A percentile compares a stretch with the other conserved stretches of the same genome.
Evolutionary conservation across 2,113 vertebrate genomes (phyloP).

Genomic region (Malurus melanocephalus): DNA sequence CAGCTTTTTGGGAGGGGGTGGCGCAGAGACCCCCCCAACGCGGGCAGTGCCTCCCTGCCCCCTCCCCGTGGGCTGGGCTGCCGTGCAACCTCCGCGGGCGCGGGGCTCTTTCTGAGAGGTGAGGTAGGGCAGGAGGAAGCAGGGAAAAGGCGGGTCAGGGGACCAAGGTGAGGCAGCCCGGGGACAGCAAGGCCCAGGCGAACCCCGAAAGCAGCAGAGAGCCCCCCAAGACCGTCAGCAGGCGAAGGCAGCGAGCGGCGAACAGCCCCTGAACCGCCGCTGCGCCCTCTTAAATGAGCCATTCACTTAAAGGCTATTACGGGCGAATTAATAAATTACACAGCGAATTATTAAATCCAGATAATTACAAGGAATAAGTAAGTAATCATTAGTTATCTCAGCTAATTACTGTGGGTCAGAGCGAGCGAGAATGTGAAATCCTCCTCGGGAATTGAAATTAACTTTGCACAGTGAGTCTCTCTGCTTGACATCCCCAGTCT

Average conservation of each 20-base stretch:
- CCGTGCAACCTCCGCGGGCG: neutral
- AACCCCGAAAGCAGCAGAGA: neutral
- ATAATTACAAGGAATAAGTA: constrained; percentile 98
- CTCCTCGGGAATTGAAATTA: constrained; percentile 95
- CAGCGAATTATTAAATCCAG: constrained; percentile 97
- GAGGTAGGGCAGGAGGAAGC: no score
- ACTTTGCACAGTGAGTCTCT: constrained; percentile 84
- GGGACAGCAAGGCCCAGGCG: neutral
- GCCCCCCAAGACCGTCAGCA: constrained; percentile 63
- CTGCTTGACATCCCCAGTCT: constrained; percentile 80
- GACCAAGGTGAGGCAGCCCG: neutral
- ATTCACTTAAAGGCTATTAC: constrained; percentile 94
- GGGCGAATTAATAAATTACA: constrained; percentile 99
- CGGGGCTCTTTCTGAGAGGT: neutral
- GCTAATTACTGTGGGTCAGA: constrained; percentile 98
- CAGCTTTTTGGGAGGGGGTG: neutral
- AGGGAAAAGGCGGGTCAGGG: neutral
- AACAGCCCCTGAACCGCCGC: constrained; percentile 66
- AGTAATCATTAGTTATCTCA: constrained; percentile 99
- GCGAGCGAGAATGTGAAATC: constrained; percentile 84
- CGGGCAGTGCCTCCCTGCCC: neutral
- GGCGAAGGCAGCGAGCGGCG: constrained; percentile 70
- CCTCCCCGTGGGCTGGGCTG: neutral
- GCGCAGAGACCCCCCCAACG: neutral
- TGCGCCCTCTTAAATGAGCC: constrained; percentile 81